Evolutionary conservation across 2,113 vertebrate genomes (phyloP).

Genomic region (Rhodinocichla rosea): DNA sequence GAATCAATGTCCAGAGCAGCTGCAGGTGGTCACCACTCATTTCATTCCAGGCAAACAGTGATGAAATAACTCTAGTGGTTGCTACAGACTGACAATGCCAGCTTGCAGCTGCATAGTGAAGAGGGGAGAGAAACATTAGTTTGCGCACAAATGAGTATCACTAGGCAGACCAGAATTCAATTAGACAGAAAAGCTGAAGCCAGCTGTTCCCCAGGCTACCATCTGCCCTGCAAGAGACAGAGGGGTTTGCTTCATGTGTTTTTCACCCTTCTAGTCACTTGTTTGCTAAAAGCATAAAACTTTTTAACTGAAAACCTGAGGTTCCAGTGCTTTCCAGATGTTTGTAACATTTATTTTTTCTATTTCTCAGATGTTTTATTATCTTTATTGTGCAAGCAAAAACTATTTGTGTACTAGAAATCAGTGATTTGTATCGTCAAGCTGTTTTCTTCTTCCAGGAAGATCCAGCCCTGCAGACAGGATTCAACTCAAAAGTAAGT

Average conservation of each 20-base stretch:
- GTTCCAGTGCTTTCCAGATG: background rate
- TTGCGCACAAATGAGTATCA: background rate
- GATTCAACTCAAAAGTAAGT: background rate
- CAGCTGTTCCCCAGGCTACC: background rate
- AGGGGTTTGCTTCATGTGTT: background rate
- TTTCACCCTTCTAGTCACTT: background rate
- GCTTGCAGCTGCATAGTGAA: background rate
- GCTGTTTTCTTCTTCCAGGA: background rate
- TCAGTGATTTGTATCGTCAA: background rate
- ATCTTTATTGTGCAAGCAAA: background rate
- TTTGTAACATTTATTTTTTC: background rate
- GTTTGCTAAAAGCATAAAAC: background rate
- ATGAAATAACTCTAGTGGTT: background rate
- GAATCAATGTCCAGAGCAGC: background rate
- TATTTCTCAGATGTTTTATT: background rate
- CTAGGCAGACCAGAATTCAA: background rate
- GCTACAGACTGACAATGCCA: background rate
- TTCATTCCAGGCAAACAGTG: background rate
- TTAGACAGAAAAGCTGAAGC: background rate
- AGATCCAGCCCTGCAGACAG: background rate
- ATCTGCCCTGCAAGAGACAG: background rate
- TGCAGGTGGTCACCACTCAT: background rate
- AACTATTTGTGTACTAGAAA: background rate
- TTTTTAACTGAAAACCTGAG: background rate
- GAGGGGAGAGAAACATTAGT: background rate